A percentile compares a stretch with the other conserved stretches of the same genome.
Evolutionary conservation across 2,797 vertebrate species (phyloP).

Genomic region (Nannoperca australis): DNA sequence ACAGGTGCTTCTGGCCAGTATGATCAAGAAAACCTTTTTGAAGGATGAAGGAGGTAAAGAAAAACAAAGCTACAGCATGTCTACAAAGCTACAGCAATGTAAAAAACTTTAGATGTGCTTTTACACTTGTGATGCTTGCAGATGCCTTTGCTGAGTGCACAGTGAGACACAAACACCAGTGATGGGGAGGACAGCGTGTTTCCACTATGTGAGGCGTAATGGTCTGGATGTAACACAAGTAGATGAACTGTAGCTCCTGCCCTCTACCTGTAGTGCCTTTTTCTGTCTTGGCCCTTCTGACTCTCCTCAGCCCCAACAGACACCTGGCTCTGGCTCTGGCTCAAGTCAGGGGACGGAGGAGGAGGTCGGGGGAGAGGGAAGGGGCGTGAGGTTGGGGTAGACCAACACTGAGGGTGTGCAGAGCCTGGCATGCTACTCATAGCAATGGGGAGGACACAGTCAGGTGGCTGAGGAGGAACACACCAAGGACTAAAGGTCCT

Average conservation of each 20-base stretch:
- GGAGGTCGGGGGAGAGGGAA: conserved; percentile 75
- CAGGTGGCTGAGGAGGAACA: conserved; percentile 65
- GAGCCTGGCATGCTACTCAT: conserved; percentile 51
- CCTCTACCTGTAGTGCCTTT: conserved; percentile 88
- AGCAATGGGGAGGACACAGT: conserved; percentile 30
- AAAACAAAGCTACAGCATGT: conserved; percentile 8
- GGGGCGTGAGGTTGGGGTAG: conserved; percentile 75
- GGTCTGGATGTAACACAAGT: conserved; percentile 25
- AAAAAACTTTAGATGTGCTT: conserved; percentile 2
- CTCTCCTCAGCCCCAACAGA: conserved; percentile 34
- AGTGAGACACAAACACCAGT: conserved; percentile 44
- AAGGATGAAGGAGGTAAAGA: conserved; percentile 10
- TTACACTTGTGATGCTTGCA: neutral
- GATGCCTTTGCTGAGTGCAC: conserved; percentile 26
- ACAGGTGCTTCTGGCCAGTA: neutral
- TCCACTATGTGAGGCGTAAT: conserved; percentile 17
- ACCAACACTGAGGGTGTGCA: conserved; percentile 74
- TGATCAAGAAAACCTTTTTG: conserved; percentile 16
- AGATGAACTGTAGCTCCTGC: conserved; percentile 41
- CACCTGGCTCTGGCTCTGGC: conserved; percentile 60
- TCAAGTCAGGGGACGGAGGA: conserved; percentile 71
- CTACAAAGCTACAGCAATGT: conserved; percentile 5
- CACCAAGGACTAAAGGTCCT: conserved; percentile 77
- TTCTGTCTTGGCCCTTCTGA: conserved; percentile 60
- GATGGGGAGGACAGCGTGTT: conserved; percentile 27